These are phyloP conservation scores for Drosophila kambysellisi DNA, from an alignment of 2,888 invertebrate genomes.

Conservation along the genomic window DNA sequence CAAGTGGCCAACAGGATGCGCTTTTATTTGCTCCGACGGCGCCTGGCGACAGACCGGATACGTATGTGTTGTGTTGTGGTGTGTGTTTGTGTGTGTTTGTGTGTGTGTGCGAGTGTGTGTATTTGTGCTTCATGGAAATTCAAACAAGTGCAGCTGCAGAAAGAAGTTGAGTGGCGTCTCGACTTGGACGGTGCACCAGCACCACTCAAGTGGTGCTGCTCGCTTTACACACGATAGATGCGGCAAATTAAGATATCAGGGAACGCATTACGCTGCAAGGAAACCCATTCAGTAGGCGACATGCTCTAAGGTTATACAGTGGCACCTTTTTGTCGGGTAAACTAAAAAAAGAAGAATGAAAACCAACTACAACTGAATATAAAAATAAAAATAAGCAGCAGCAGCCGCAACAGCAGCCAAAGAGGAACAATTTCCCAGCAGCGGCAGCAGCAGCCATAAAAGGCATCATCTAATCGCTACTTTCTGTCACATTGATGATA, in stretches of 20 bases:
- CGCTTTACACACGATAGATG: slow-evolving; percentile 49
- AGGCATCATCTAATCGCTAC: slow-evolving; percentile 82
- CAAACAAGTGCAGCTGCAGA: slow-evolving; percentile 78
- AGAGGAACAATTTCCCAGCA: slow-evolving; percentile 38
- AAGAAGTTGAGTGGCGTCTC: slow-evolving; percentile 63
- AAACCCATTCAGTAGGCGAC: slow-evolving; percentile 53
- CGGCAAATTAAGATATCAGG: slow-evolving; percentile 80
- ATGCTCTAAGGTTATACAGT: slow-evolving; percentile 48
- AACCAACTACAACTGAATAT: slow-evolving; percentile 29
- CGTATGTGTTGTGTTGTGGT: slow-evolving; percentile 27
- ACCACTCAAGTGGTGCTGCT: slow-evolving; percentile 50
- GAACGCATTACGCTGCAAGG: slow-evolving; percentile 65
- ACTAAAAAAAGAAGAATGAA: slow-evolving; percentile 10
- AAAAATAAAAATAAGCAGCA: slow-evolving; percentile 21
- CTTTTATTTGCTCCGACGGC: slow-evolving; percentile 64
- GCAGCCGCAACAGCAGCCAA: slow-evolving; percentile 1
- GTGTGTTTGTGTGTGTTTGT: slow-evolving; percentile 1
- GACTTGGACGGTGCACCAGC: slow-evolving; percentile 5
- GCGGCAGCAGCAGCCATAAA: slow-evolving; percentile 57
- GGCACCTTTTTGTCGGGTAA: slow-evolving; percentile 67
- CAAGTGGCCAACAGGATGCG: slow-evolving; percentile 73
- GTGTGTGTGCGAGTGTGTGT: slow-evolving; percentile 21
- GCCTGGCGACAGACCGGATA: slow-evolving; percentile 70
- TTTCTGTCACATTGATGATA: slow-evolving; percentile 83
- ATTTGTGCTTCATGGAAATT: slow-evolving; percentile 55